Conservation (phyloP, 2,888 invertebrate genomes). For the Drosophila mimica region DNA sequence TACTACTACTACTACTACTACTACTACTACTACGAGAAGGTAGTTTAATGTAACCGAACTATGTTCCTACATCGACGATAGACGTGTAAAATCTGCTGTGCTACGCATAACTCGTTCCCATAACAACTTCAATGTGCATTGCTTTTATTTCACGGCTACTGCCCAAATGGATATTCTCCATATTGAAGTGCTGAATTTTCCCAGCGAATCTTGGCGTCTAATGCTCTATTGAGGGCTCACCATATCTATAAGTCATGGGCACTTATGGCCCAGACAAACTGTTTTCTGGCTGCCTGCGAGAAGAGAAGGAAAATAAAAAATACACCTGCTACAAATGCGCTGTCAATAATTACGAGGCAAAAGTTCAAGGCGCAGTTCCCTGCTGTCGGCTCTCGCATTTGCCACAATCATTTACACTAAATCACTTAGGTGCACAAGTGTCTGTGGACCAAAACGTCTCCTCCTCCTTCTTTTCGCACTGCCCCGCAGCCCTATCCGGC, state of each 20-base stretch:
- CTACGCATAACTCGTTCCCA: conserved; percentile 48
- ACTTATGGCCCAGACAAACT: conserved; percentile 32
- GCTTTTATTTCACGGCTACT: conserved; percentile 7
- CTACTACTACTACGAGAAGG: neutral
- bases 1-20: no score
- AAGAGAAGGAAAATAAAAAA: neutral
- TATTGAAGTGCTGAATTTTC: conserved; percentile 10
- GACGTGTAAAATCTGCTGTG: conserved; percentile 24
- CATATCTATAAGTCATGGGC: conserved; percentile 37
- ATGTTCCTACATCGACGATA: no score
- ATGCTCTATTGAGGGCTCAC: conserved; percentile 41
- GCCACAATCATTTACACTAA: conserved; percentile 81
- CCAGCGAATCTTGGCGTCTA: conserved; percentile 17
- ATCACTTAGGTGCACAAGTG: conserved; percentile 81
- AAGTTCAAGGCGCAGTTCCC: conserved; percentile 28
- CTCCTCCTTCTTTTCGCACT: neutral
- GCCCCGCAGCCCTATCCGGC: conserved; percentile 36
- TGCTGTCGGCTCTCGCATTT: conserved; percentile 45
- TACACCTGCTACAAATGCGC: conserved; percentile 65
- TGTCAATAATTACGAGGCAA: conserved; percentile 74
- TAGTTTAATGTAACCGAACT: conserved; percentile 38
- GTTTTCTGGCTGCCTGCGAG: neutral
- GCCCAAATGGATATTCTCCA: neutral
- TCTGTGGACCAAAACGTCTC: conserved; percentile 37
- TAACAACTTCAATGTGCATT: conserved; percentile 33